phyloP scores from a whole-genome alignment of 2,113 vertebrate species.

The Cinclus cinclus region DNA sequence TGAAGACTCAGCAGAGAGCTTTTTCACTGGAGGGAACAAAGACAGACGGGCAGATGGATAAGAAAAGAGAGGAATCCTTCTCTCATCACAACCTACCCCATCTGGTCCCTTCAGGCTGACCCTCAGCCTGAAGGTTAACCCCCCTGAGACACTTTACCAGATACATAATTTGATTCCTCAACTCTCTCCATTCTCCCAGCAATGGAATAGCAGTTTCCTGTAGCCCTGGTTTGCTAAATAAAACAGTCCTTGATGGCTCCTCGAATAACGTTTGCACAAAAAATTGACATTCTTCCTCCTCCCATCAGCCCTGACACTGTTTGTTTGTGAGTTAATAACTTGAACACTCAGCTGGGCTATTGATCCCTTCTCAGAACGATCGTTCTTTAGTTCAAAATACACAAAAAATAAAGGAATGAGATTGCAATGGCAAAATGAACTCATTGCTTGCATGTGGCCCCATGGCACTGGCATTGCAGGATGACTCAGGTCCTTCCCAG shows the following conservation, averaged over 20 bases:
- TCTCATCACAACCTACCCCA: not conserved
- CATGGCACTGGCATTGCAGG: not conserved
- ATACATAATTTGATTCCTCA: not conserved
- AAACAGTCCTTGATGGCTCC: conserved; percentile 45
- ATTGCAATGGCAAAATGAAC: not conserved
- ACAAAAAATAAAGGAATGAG: not conserved
- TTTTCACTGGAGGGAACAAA: not conserved
- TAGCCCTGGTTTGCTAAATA: conserved; percentile 43
- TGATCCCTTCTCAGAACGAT: conserved; percentile 28
- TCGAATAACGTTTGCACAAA: conserved; percentile 34
- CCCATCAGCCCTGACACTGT: not conserved
- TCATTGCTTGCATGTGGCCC: accelerated
- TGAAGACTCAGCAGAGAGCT: not conserved
- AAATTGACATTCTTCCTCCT: conserved; percentile 61
- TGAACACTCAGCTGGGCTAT: conserved; percentile 32
- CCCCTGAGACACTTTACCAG: not conserved
- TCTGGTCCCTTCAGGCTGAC: not conserved
- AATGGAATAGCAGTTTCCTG: not conserved
- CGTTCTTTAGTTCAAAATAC: conserved; percentile 31
- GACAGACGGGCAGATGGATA: not conserved
- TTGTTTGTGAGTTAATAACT: conserved; percentile 70
- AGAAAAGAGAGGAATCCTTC: not conserved
- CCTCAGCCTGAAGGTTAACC: not conserved
- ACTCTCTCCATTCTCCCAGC: not conserved
- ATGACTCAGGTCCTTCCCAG: not conserved